A percentile compares a stretch with the other conserved stretches of the same genome.
Evolutionary conservation across 2,113 vertebrate genomes (phyloP).

Genomic region (Rhinogobius similis): DNA sequence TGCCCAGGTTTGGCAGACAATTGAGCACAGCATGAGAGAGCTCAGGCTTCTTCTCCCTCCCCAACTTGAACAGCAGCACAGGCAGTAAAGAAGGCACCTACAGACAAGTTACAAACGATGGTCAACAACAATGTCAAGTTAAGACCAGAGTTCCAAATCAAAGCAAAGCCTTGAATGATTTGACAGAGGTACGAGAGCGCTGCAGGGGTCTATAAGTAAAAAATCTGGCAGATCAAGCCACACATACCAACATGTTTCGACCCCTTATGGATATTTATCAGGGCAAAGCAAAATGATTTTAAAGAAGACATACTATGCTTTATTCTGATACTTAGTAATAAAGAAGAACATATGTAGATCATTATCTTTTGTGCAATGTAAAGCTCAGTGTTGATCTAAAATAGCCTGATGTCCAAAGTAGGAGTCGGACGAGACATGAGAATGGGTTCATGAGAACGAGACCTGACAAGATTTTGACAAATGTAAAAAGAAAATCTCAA

Average conservation of each 20-base stretch:
- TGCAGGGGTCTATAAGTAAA: no score
- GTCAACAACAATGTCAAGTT: background rate
- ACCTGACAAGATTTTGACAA: no score
- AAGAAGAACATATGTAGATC: background rate
- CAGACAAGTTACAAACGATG: background rate
- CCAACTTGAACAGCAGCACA: slow-evolving; percentile 88
- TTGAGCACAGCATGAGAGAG: slow-evolving; percentile 83
- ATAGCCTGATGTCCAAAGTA: no score
- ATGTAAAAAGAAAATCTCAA: no score
- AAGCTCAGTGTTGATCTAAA: no score
- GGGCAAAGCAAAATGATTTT: no score
- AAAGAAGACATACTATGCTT: background rate
- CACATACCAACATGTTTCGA: no score
- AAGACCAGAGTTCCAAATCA: background rate
- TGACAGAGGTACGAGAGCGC: no score
- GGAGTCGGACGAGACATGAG: no score
- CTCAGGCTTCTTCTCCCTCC: slow-evolving; percentile 79
- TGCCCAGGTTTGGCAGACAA: slow-evolving; percentile 86
- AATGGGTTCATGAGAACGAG: no score
- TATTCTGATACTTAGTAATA: background rate
- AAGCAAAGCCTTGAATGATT: background rate
- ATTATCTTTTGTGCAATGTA: background rate
- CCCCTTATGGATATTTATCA: no score
- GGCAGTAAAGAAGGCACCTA: slow-evolving; percentile 90
- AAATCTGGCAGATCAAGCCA: no score